Evolutionary conservation across 2,797 vertebrate genomes (phyloP).

Genomic region (Lepus oiostolus): DNA sequence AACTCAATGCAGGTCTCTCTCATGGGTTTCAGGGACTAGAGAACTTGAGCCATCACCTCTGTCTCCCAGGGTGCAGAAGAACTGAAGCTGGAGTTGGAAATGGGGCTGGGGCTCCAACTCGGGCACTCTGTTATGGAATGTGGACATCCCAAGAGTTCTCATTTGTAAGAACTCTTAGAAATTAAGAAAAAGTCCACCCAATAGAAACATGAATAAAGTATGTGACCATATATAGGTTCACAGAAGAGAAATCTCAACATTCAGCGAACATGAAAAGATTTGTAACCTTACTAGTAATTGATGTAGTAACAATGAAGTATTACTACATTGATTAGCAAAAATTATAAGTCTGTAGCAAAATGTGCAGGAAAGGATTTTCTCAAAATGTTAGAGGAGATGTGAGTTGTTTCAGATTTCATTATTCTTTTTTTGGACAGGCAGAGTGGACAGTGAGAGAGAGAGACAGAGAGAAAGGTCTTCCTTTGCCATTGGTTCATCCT

Average conservation of each 20-base stretch:
- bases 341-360: background rate
- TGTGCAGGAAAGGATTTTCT: background rate
- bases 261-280: background rate
- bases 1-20: no score
- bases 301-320: background rate
- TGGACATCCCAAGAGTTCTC: background rate
- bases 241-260: constrained; percentile 37
- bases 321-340: constrained; percentile 36
- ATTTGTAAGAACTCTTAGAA: background rate
- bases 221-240: background rate
- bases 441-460: no score
- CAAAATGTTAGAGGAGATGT: background rate
- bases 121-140: no score
- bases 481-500: no score
- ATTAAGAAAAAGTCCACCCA: background rate
- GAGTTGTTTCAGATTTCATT: background rate
- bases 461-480: no score
- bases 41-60: no score
- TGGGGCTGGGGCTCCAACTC: no score
- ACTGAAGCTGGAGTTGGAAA: no score
- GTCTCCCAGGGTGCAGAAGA: no score
- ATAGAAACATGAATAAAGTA: background rate
- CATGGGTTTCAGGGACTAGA: no score
- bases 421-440: background rate
- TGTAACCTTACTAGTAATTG: constrained; percentile 4